phyloP scores from a whole-genome alignment of 2,797 vertebrate species.

The Oryzias dopingdopingensis region DNA sequence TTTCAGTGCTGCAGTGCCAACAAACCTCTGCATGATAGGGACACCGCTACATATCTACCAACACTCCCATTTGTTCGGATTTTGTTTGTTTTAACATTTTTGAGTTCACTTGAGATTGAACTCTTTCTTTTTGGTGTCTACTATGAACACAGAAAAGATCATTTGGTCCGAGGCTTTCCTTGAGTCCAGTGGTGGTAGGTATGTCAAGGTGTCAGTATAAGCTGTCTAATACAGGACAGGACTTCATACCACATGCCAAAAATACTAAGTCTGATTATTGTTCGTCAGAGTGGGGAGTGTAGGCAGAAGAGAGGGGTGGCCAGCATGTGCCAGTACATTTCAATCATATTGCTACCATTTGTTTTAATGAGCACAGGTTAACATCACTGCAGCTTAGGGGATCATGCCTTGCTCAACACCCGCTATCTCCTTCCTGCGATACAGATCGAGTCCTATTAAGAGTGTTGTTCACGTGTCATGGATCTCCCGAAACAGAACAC shows the following conservation, averaged over 20 bases:
- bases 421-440: conserved; percentile 41
- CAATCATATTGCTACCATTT: conserved; percentile 8
- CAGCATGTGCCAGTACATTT: conserved; percentile 52
- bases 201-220: conserved; percentile 58
- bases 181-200: conserved; percentile 61
- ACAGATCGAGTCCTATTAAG: conserved; percentile 30
- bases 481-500: conserved; percentile 60
- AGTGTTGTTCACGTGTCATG: conserved; percentile 41
- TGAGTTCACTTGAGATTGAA: conserved; percentile 5
- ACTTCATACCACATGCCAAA: conserved; percentile 68
- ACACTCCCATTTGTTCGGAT: conserved; percentile 37
- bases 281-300: conserved; percentile 45
- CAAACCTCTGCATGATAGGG: conserved; percentile 46
- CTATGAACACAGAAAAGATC: conserved; percentile 4
- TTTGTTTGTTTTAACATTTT: conserved; percentile 1
- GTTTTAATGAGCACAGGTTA: conserved; percentile 8
- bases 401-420: conserved; percentile 28
- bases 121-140: conserved; percentile 7
- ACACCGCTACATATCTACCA: conserved; percentile 67
- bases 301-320: conserved; percentile 46
- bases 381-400: not conserved
- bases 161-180: conserved; percentile 25
- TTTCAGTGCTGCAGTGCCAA: conserved; percentile 53
- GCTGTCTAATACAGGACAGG: conserved; percentile 58
- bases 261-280: conserved; percentile 45